Conservation (phyloP, 35 echinoderm and acorn worm species). For the Stichopus chloronotus region DNA sequence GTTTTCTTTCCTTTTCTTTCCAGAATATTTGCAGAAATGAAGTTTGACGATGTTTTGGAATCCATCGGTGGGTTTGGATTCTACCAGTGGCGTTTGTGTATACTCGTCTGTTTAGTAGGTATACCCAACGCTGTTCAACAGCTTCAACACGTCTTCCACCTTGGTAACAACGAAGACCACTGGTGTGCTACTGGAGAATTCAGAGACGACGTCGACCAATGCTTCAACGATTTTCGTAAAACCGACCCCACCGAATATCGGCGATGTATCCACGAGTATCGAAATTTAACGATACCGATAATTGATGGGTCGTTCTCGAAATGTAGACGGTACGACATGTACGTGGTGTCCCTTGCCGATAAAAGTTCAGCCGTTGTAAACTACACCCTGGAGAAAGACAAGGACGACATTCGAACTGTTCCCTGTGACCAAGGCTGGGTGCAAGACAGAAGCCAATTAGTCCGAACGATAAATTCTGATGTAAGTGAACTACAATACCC, state of each 20-base stretch:
- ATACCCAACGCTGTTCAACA: neutral
- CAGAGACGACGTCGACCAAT: neutral
- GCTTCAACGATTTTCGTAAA: neutral
- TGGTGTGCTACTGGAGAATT: conserved; percentile 21
- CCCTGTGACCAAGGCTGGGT: conserved; percentile 50
- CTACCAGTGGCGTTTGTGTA: conserved; percentile 25
- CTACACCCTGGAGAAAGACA: neutral
- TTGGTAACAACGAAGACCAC: conserved; percentile 24
- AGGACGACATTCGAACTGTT: neutral
- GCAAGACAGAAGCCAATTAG: neutral
- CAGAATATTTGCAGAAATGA: neutral
- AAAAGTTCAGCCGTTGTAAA: neutral
- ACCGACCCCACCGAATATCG: conserved; percentile 26
- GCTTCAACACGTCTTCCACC: conserved; percentile 4
- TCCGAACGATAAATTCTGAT: conserved; percentile 3
- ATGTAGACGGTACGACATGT: neutral
- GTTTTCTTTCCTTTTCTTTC: too few relatives aligned
- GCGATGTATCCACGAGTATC: neutral
- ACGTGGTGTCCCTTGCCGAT: neutral
- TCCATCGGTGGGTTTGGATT: conserved; percentile 35
- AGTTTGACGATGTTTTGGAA: conserved; percentile 49
- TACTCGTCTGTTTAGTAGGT: conserved; percentile 28
- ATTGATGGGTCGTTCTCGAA: neutral
- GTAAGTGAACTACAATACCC: neutral
- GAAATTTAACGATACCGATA: conserved; percentile 14